Conservation (phyloP, 2,113 vertebrate genomes). For the Choloepus hoffmanni region DNA sequence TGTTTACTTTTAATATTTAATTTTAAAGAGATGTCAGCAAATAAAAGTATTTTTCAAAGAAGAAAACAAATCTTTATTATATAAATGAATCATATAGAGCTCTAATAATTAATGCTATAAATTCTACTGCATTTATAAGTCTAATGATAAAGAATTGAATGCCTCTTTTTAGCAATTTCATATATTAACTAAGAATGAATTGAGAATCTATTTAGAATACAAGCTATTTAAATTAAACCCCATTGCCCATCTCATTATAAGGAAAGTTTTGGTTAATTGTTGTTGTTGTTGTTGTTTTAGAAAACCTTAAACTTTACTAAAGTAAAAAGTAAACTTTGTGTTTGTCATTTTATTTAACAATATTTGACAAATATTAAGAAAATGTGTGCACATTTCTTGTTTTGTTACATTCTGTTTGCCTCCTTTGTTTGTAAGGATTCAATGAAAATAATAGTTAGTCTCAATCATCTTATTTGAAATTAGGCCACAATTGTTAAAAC, state of each 20-base stretch:
- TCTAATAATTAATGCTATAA: not conserved
- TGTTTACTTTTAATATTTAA: not conserved
- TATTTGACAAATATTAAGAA: conserved; percentile 34
- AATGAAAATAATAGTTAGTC: not conserved
- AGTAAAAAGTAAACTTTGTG: conserved; percentile 19
- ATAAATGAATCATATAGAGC: not conserved
- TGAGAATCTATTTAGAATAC: not conserved
- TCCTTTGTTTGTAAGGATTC: conserved; percentile 18
- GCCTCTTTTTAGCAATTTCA: not conserved
- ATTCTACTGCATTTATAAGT: not conserved
- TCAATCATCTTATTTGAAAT: not conserved
- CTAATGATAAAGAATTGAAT: too few species aligned
- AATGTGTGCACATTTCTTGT: not conserved
- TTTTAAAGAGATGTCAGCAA: not conserved
- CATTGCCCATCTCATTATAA: not conserved
- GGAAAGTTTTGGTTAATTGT: not conserved
- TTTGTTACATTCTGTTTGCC: not conserved
- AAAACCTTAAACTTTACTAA: not conserved
- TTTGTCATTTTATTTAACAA: not conserved
- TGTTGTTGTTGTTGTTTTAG: not conserved
- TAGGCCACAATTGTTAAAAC: not conserved
- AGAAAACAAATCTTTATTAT: not conserved
- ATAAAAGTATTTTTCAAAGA: not conserved
- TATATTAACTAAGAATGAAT: not conserved
- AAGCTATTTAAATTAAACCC: not conserved